phyloP scores from a whole-genome alignment of 2,797 vertebrate species.

The Sylvia borin region DNA sequence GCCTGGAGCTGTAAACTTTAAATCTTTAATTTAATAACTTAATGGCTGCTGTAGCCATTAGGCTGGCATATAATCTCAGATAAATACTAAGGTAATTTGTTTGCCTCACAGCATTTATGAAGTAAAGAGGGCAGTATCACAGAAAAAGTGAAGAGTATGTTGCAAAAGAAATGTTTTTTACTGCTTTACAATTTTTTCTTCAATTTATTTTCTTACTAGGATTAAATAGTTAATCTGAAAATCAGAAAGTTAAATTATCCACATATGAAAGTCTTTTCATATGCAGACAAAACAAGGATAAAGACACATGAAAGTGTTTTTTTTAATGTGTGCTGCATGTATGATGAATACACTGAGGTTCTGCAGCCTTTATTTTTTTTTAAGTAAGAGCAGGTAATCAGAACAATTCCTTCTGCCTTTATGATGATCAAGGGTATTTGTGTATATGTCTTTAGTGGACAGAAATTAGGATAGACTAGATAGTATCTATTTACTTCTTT shows the following conservation, averaged over 20 bases:
- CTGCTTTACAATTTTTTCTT: background rate
- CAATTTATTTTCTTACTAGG: background rate
- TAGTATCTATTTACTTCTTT: background rate
- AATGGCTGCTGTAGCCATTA: background rate
- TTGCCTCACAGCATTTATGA: conserved; percentile 1
- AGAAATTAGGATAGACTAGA: background rate
- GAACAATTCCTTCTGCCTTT: background rate
- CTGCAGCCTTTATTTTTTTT: background rate
- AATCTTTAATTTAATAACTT: background rate
- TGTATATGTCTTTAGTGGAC: background rate
- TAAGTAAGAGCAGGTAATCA: background rate
- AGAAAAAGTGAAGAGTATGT: background rate
- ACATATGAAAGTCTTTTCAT: background rate
- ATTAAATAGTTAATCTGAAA: background rate
- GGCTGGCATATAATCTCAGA: background rate
- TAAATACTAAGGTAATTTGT: background rate
- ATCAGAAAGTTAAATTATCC: background rate
- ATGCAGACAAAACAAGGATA: background rate
- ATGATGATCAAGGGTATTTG: background rate
- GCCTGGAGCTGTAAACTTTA: background rate
- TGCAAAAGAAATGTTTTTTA: background rate
- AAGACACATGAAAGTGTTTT: background rate
- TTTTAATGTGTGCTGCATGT: fast-evolving
- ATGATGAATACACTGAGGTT: background rate
- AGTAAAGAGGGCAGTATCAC: background rate